Evolutionary conservation across 2,797 vertebrate genomes (phyloP).

Genomic region (Poeciliopsis paucimaculata): DNA sequence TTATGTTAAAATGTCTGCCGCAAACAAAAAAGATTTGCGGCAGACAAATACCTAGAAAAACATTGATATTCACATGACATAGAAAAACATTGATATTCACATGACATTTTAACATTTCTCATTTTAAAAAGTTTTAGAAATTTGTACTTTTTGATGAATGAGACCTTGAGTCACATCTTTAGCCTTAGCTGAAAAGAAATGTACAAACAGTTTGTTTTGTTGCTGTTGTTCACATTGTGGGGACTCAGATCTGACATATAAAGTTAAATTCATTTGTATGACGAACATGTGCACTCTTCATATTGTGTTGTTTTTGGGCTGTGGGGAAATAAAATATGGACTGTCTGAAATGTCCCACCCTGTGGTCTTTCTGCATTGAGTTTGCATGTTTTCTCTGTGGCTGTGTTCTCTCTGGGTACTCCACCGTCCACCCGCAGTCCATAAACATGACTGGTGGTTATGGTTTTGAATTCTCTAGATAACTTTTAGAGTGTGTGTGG

Average conservation of each 20-base stretch:
- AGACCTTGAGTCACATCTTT: slow-evolving; percentile 31
- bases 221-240: slow-evolving; percentile 9
- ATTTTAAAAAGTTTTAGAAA: slow-evolving; percentile 5
- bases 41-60: too few species aligned
- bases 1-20: slow-evolving; percentile 1
- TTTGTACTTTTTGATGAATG: slow-evolving; percentile 13
- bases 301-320: slow-evolving; percentile 28
- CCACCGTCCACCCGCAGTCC: not conserved
- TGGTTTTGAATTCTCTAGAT: not conserved
- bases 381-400: not conserved
- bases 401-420: not conserved
- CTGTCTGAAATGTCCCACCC: not conserved
- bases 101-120: not conserved
- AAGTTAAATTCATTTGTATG: slow-evolving; percentile 9
- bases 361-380: not conserved
- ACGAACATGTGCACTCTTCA: slow-evolving; percentile 9
- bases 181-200: slow-evolving; percentile 28
- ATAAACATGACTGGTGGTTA: not conserved
- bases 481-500: not conserved
- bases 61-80: not conserved
- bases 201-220: slow-evolving; percentile 9
- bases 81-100: not conserved
- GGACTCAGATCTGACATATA: slow-evolving; percentile 11
- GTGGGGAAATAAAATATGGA: slow-evolving; percentile 54
- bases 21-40: not conserved